Percentiles rank a stretch among this genome's conserved stretches.
These are phyloP conservation scores for Heliconius hortense DNA, from an alignment of 2,888 invertebrate genomes.

Conservation along the genomic window DNA sequence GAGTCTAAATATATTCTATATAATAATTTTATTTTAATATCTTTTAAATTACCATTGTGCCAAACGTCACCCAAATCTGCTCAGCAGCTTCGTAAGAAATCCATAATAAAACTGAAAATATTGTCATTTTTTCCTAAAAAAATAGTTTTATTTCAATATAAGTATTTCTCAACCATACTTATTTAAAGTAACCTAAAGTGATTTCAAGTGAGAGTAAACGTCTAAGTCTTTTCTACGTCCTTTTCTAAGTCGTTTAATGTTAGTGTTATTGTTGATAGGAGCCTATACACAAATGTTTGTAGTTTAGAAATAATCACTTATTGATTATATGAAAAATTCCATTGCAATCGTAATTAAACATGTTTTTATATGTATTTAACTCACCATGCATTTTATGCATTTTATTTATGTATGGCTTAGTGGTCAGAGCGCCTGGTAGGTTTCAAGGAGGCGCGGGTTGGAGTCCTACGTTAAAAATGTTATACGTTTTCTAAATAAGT, in stretches of 20 bases:
- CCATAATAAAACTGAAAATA: too few relatives aligned
- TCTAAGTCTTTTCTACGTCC: slow-evolving; percentile 77
- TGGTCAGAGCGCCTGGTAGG: too few relatives aligned
- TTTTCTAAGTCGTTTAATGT: slow-evolving; percentile 80
- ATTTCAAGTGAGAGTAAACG: slow-evolving; percentile 75
- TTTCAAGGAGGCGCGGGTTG: too few relatives aligned
- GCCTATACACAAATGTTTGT: slow-evolving; percentile 36
- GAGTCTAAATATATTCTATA: background rate
- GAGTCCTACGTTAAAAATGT: too few relatives aligned
- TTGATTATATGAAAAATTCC: background rate
- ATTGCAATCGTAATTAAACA: slow-evolving; percentile 8
- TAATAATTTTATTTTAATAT: background rate
- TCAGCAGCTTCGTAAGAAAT: background rate
- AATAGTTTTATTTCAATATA: slow-evolving; percentile 36
- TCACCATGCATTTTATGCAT: too few relatives aligned
- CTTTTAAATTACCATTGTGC: background rate
- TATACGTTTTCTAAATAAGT: too few relatives aligned
- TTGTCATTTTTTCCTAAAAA: background rate
- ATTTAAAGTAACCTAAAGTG: slow-evolving; percentile 71
- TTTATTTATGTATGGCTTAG: too few relatives aligned
- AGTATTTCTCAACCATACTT: slow-evolving; percentile 38
- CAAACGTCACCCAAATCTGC: background rate
- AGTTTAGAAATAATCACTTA: slow-evolving; percentile 28
- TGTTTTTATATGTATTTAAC: background rate
- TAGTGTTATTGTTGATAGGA: slow-evolving; percentile 60